A percentile compares a stretch with the other conserved stretches of the same genome.
Evolutionary conservation across 2,888 invertebrate species (phyloP).

Genomic region (Cyclophora punctaria): DNA sequence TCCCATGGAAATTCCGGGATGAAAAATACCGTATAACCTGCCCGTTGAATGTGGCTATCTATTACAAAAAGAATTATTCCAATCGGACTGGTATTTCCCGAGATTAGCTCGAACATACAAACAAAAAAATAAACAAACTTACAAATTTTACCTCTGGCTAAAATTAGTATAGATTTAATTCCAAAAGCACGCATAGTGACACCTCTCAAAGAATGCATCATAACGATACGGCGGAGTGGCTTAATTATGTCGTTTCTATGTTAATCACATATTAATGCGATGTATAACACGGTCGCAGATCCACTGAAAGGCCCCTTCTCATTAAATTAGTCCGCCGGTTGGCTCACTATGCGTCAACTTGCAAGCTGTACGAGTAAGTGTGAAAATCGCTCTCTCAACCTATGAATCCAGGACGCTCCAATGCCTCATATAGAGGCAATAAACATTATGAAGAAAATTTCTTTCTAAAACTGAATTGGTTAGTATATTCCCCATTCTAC

Average conservation of each 20-base stretch:
- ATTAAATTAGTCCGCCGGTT: slow-evolving; percentile 71
- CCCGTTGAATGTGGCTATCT: no score
- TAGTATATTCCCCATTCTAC: no score
- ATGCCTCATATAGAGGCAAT: slow-evolving; percentile 61
- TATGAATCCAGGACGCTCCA: slow-evolving; percentile 50
- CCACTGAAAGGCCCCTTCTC: slow-evolving; percentile 55
- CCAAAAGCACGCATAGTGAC: neutral
- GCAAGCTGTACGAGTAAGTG: slow-evolving; percentile 64
- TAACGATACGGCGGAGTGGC: slow-evolving; percentile 26
- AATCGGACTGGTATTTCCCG: no score
- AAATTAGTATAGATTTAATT: no score
- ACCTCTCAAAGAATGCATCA: slow-evolving; percentile 14
- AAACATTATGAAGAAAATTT: slow-evolving; percentile 40
- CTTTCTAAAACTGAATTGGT: neutral
- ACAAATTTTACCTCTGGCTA: no score
- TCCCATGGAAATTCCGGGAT: no score
- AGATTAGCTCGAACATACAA: no score
- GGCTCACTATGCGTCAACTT: slow-evolving; percentile 59
- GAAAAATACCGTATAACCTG: no score
- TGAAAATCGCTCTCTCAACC: slow-evolving; percentile 62
- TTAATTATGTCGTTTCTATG: slow-evolving; percentile 37
- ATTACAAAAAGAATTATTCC: no score
- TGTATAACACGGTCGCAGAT: slow-evolving; percentile 22
- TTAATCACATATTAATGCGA: slow-evolving; percentile 35
- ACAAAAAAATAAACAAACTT: no score